phyloP scores from a whole-genome alignment of 1,140 invertebrate species.

The Orchestia grillus region DNA sequence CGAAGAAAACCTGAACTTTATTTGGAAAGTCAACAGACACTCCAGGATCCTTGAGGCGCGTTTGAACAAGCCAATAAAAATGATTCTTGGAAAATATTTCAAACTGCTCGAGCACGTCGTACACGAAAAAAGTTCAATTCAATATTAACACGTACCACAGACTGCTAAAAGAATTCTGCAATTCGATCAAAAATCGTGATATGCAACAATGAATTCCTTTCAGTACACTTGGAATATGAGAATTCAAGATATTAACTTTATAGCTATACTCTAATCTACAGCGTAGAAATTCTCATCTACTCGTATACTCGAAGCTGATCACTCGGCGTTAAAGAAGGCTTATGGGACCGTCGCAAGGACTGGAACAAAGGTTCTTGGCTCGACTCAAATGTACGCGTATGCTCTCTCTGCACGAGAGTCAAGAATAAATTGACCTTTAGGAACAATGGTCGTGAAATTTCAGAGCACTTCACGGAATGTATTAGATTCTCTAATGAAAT shows the following conservation, averaged over 20 bases:
- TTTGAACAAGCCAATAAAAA: conserved; percentile 16
- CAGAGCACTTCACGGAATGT: background rate
- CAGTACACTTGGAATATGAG: background rate
- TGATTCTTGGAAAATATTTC: conserved; percentile 12
- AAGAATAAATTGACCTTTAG: background rate
- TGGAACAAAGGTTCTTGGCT: background rate
- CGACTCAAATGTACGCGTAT: background rate
- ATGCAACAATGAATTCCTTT: background rate
- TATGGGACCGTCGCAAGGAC: background rate
- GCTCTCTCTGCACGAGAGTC: background rate
- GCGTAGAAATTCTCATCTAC: background rate
- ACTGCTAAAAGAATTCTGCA: background rate
- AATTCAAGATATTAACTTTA: background rate
- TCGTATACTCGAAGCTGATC: background rate
- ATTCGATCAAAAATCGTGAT: background rate
- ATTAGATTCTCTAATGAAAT: too few species aligned
- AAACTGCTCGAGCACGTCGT: background rate
- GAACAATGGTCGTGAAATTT: background rate
- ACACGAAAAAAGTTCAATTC: background rate
- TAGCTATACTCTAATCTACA: background rate
- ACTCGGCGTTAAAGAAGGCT: background rate
- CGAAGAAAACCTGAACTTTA: background rate
- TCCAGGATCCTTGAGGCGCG: background rate
- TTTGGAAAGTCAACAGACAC: conserved; percentile 19
- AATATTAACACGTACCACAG: background rate